These are phyloP conservation scores for Elephas maximus DNA, from an alignment of 2,113 vertebrate genomes.

Conservation along the genomic window DNA sequence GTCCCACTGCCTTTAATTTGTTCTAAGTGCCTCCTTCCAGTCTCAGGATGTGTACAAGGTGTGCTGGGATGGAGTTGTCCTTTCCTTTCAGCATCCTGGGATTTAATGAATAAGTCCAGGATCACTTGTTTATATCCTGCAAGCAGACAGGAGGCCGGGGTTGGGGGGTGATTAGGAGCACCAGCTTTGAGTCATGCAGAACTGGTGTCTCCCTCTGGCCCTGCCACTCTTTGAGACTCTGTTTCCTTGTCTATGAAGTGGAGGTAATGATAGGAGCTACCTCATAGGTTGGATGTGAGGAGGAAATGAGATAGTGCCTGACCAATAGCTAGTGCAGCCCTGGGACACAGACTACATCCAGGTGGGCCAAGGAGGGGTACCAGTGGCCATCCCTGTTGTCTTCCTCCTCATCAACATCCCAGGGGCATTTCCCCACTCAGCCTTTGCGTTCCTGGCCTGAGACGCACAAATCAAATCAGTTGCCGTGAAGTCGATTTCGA, in stretches of 20 bases:
- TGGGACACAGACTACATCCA: not conserved
- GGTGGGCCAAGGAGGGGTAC: not conserved
- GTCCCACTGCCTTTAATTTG: not conserved
- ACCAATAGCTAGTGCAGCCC: not conserved
- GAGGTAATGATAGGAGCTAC: not conserved
- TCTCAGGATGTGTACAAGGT: conserved; percentile 14
- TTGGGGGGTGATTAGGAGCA: not conserved
- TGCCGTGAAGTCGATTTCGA: too few species aligned
- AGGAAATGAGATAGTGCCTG: not conserved
- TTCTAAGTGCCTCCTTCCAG: not conserved
- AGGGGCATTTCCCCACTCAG: not conserved
- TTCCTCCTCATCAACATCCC: not conserved
- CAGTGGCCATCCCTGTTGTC: not conserved
- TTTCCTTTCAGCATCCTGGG: conserved; percentile 4
- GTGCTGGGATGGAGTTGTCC: not conserved
- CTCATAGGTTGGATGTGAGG: not conserved
- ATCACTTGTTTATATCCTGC: not conserved
- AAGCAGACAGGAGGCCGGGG: not conserved
- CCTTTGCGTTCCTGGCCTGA: not conserved
- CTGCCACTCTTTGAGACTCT: not conserved
- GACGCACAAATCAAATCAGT: not conserved
- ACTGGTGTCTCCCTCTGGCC: not conserved
- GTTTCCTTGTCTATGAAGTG: not conserved
- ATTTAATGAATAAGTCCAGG: conserved; percentile 28
- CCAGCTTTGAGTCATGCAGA: not conserved